Evolutionary conservation across 2,797 vertebrate genomes (phyloP), one percentile per base, ranked within the genome.

Genomic region (Dipus sagitta): DNA sequence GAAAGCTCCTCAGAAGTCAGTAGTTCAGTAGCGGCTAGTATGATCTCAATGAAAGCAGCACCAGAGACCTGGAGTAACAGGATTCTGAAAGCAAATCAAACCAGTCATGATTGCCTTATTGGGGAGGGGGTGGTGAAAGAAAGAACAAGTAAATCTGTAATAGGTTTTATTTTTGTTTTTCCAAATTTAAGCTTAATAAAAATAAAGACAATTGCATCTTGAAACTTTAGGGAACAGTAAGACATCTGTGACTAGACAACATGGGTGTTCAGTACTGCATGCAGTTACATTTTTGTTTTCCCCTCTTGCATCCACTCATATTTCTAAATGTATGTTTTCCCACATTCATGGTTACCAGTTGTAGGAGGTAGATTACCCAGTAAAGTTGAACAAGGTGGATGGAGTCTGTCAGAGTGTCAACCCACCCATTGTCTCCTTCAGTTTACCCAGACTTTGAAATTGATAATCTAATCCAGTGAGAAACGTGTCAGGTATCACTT

Each of bases 111-210:
- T 30, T 78, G 38, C 18, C 58, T 81, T 81, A 65, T 54, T 88
- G 65, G 24, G 9, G 21, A n/a, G 34, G 28, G 24, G 81, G 18
- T n/a, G 23, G 68, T 6, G 17, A 18, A 18, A 64, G 14, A 12
- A 42, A 87, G 68, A 80, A 81, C 58, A 52, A 65, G 3, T 75
- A 92, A 62, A 65, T 81, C 13, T 85, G 1, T 83, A 82, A 54
- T 32, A 62, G 18, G 34, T 71, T 75, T 70, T 23, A 80, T n/a
- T 74, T 74, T 24, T 78, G 12, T 21, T 34, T 38, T 83, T 17
- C 8, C 13, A 87, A 71, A 83, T 28, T 81, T 92, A 94, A 93
- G 1, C 32, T n/a, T 82, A 60, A 64, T 76, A 80, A 85, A 91
- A 92, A 28, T 18, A 76, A 89, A 95, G 32, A 34, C 52, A 81